Evolutionary conservation across 2,888 invertebrate species (phyloP), one percentile per base, ranked within the genome.

Genomic region (Orthonychiurus folsomi): DNA sequence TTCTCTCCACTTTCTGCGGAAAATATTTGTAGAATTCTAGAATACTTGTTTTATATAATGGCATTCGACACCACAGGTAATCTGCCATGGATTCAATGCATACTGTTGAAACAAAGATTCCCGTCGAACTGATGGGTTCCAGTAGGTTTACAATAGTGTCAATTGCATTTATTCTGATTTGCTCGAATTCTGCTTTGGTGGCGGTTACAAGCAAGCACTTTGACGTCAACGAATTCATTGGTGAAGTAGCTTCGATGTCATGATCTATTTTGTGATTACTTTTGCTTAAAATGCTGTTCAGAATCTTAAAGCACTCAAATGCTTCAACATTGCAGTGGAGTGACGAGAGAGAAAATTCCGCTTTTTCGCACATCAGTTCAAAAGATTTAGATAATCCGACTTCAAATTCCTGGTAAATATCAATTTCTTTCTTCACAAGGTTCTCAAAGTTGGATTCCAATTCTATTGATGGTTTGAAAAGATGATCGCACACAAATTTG

Each of bases 261-360:
- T 37, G 5, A 15, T 15, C 37, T 37, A 9, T 37, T 5, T 37
- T 15, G 9, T 15, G 15, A 37, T 37, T 37, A 37, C 15, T 9
- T 9, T 15, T 37, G 37, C 5, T n/a, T 23, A 52, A 20, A 23
- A 52, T 52, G 5, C 12, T 9, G 20, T 52, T 52, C 52, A 52
- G 52, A 52, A 20, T 52, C 20, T 52, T 52, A 23, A 52, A 52
- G 52, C 52, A 52, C 9, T 52, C 52, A n/a, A 52, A 52, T 20
- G 24, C 24, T 9, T 52, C 52, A 9, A 52, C 52, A n/a, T 52
- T 20, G 24, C 3, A 12, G 52, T 52, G 5, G 52, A 52, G 5
- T 5, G 20, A 21, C 12, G 24, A 9, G 5, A 23, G 5, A 23
- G 5, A 20, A 20, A 52, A n/a, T 52, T 52, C 52, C 20, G 5